Percentiles rank a stretch among this genome's conserved stretches.
These are phyloP conservation scores for Cynaeus angustus DNA, from an alignment of 2,888 invertebrate species.

Conservation along the genomic window DNA sequence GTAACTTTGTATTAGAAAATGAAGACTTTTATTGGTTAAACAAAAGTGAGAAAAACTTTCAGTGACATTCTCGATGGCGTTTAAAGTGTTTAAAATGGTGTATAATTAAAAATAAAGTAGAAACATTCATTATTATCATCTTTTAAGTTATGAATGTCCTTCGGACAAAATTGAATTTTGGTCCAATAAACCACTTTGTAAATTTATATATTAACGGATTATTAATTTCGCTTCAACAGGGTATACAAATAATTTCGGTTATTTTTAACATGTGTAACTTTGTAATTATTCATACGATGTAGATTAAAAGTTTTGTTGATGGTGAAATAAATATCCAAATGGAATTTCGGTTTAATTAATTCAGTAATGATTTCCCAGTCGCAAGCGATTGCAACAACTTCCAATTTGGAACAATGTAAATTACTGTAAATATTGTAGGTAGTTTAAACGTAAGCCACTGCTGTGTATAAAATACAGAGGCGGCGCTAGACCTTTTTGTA, in stretches of 20 bases:
- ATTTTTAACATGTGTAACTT: constrained; percentile 31
- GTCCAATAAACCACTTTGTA: constrained; percentile 15
- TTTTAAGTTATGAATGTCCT: constrained; percentile 8
- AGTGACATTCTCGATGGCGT: constrained; percentile 46
- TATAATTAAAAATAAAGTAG: constrained; percentile 42
- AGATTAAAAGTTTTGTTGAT: constrained; percentile 39
- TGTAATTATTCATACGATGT: constrained; percentile 46
- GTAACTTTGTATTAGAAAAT: constrained; percentile 37
- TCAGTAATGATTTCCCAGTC: constrained; percentile 28
- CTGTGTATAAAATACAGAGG: constrained; percentile 46
- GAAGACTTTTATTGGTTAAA: constrained; percentile 36
- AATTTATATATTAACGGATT: constrained; percentile 22
- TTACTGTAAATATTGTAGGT: constrained; percentile 43
- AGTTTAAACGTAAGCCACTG: constrained; percentile 40
- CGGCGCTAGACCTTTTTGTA: constrained; percentile 50
- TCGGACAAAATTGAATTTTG: constrained; percentile 17
- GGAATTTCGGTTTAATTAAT: constrained; percentile 31
- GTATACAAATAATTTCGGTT: constrained; percentile 40
- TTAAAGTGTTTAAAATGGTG: constrained; percentile 48
- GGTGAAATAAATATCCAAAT: constrained; percentile 27
- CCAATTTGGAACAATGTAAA: constrained; percentile 38
- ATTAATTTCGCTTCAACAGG: constrained; percentile 48
- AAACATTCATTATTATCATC: constrained; percentile 34
- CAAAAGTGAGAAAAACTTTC: constrained; percentile 35
- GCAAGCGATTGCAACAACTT: constrained; percentile 20